Evolutionary conservation across 2,888 invertebrate species (phyloP).

Genomic region (Heliconius hortense): DNA sequence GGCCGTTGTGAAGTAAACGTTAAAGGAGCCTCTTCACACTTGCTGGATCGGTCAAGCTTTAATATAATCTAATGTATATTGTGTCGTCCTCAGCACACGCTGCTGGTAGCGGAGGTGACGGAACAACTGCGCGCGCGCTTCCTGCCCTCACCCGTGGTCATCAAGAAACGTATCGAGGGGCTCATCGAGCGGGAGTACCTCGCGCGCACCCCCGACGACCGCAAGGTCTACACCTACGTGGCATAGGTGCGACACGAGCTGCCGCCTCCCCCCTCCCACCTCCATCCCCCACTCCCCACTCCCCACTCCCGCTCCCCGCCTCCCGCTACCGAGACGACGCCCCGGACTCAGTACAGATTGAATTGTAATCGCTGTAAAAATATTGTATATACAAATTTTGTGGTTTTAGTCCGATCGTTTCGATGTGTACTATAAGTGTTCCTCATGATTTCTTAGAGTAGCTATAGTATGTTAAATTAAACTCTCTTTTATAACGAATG

Average conservation of each 20-base stretch:
- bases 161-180: constrained; percentile 99
- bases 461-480: constrained; percentile 73
- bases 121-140: constrained; percentile 98
- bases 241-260: constrained; percentile 84
- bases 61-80: background rate
- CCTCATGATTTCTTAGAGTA: constrained; percentile 67
- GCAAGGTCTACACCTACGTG: constrained; percentile 97
- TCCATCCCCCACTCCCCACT: too few species aligned
- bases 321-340: constrained; percentile 26
- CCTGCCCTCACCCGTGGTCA: constrained; percentile 98
- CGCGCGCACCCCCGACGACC: constrained; percentile 97
- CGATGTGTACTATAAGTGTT: constrained; percentile 71
- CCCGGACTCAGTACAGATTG: constrained; percentile 43
- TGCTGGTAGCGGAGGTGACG: constrained; percentile 97
- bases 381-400: constrained; percentile 69
- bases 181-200: constrained; percentile 99
- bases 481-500: constrained; percentile 66
- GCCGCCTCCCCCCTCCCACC: background rate
- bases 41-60: too few species aligned
- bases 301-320: background rate
- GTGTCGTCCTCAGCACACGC: constrained; percentile 86
- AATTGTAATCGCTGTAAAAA: constrained; percentile 52
- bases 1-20: too few species aligned
- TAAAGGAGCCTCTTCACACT: too few species aligned
- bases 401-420: constrained; percentile 66